A percentile compares a stretch with the other conserved stretches of the same genome.
Evolutionary conservation across 2,888 invertebrate species (phyloP).

Genomic region (Rhabditoides inermis): DNA sequence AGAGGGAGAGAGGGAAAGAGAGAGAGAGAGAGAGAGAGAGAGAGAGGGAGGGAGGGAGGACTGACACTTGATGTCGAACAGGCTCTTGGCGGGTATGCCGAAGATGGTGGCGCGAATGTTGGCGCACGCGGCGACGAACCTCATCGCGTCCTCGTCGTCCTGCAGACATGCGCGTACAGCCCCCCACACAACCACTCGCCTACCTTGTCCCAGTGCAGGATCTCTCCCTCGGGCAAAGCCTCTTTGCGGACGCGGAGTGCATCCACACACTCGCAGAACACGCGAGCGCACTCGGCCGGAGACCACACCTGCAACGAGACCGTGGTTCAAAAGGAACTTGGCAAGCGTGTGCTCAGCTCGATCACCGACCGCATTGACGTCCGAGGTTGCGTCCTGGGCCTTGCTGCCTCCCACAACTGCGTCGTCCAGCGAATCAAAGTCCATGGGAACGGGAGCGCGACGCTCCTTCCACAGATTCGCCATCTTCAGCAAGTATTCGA

Average conservation of each 20-base stretch:
- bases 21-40: too few relatives aligned
- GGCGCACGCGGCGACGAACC: slow-evolving; percentile 85
- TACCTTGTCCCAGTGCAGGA: slow-evolving; percentile 85
- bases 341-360: too few relatives aligned
- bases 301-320: slow-evolving; percentile 38
- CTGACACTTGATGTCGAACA: slow-evolving; percentile 89
- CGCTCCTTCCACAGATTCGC: slow-evolving; percentile 87
- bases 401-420: too few relatives aligned
- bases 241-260: slow-evolving; percentile 51
- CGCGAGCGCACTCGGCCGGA: slow-evolving; percentile 49
- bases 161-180: slow-evolving; percentile 26
- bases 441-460: slow-evolving; percentile 69
- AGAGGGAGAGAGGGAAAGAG: too few relatives aligned
- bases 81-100: slow-evolving; percentile 74
- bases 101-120: slow-evolving; percentile 86
- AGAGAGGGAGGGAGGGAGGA: too few relatives aligned
- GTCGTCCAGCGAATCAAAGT: too few relatives aligned
- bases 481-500: slow-evolving; percentile 86
- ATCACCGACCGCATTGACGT: too few relatives aligned
- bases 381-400: too few relatives aligned
- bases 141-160: slow-evolving; percentile 64
- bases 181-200: neutral
- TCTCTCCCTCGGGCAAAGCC: slow-evolving; percentile 42
- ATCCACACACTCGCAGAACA: slow-evolving; percentile 54
- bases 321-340: too few relatives aligned